Percentiles rank a stretch among this genome's conserved stretches.
phyloP scores from a whole-genome alignment of 1,140 invertebrate genomes.

The Theocolax elegans region DNA sequence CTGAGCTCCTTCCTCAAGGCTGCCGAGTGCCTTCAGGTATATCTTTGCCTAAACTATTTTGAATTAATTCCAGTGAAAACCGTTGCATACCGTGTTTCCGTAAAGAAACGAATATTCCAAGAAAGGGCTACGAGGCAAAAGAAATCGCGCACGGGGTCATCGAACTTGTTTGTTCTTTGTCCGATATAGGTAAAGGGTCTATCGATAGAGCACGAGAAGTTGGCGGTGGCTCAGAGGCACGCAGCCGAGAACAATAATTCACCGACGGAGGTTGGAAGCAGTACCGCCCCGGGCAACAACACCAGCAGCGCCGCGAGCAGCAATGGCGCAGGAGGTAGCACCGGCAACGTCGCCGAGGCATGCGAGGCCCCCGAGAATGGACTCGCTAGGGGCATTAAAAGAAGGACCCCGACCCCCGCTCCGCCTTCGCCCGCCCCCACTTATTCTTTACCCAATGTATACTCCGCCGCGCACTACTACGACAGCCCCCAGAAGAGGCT shows the following conservation, averaged over 20 bases:
- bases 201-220: constrained; percentile 81
- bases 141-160: too few relatives aligned
- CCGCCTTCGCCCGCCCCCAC: constrained; percentile 66
- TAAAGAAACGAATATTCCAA: too few relatives aligned
- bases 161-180: constrained; percentile 1
- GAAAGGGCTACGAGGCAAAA: neutral
- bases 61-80: too few relatives aligned
- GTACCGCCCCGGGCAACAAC: constrained; percentile 37
- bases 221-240: constrained; percentile 76
- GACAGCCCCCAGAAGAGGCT: constrained; percentile 64
- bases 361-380: constrained; percentile 23
- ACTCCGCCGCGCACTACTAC: constrained; percentile 61
- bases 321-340: constrained; percentile 7
- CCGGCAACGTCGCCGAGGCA: constrained; percentile 43
- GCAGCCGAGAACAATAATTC: constrained; percentile 62
- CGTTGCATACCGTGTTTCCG: too few relatives aligned
- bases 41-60: too few relatives aligned
- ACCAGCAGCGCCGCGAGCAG: constrained; percentile 54
- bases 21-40: constrained; percentile 88
- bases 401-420: constrained; percentile 62
- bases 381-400: constrained; percentile 54
- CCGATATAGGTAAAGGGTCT: constrained; percentile 77
- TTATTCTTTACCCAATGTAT: constrained; percentile 56
- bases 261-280: constrained; percentile 47
- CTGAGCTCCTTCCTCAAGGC: constrained; percentile 90